Conservation (phyloP, 2,797 vertebrate genomes). For the Lates japonicus region DNA sequence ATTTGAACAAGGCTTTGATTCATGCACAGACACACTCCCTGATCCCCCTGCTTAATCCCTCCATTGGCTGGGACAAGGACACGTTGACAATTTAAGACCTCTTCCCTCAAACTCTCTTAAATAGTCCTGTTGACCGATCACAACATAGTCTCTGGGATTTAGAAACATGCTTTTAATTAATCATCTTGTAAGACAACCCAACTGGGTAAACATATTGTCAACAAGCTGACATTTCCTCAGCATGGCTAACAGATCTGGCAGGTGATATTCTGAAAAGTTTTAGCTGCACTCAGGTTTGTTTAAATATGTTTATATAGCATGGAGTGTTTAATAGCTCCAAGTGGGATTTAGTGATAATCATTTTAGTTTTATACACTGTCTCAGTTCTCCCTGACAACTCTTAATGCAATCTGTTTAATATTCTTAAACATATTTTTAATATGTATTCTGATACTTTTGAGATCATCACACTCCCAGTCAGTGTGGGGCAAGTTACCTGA, state of each 20-base stretch:
- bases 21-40: conserved; percentile 88
- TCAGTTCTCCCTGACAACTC: neutral
- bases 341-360: conserved; percentile 11
- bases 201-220: conserved; percentile 60
- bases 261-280: conserved; percentile 63
- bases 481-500: no score
- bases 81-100: conserved; percentile 89
- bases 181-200: conserved; percentile 69
- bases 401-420: neutral
- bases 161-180: conserved; percentile 79
- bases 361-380: neutral
- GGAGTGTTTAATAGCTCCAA: conserved; percentile 42
- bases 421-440: neutral
- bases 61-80: conserved; percentile 88
- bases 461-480: neutral
- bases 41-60: conserved; percentile 87
- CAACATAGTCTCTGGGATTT: conserved; percentile 74
- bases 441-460: neutral
- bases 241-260: conserved; percentile 28
- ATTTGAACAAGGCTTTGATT: conserved; percentile 88
- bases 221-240: conserved; percentile 44
- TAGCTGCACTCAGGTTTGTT: conserved; percentile 31
- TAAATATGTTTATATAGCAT: conserved; percentile 37
- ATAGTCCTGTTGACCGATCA: conserved; percentile 85
- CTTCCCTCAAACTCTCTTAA: conserved; percentile 80